Evolutionary conservation across 1,140 invertebrate genomes (phyloP).

Genomic region (Sycobia sp.): DNA sequence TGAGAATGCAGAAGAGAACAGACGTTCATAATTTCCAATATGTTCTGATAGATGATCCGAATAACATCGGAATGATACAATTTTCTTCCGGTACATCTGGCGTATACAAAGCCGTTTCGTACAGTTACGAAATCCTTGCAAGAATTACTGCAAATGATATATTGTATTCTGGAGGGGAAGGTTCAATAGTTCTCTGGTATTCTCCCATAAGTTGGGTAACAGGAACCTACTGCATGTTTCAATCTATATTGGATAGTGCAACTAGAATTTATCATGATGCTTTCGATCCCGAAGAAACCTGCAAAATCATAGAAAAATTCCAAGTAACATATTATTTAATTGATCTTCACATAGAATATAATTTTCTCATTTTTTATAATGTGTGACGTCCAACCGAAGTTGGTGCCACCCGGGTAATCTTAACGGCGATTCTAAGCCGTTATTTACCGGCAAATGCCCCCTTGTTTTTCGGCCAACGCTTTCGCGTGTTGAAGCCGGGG

Average conservation of each 20-base stretch:
- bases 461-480: no score
- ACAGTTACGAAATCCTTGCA: slow-evolving; percentile 30
- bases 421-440: no score
- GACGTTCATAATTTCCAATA: no score
- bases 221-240: slow-evolving; percentile 14
- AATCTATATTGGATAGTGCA: not conserved
- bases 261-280: slow-evolving; percentile 30
- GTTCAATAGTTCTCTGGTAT: slow-evolving; percentile 1
- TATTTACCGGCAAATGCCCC: no score
- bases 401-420: no score
- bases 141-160: not conserved
- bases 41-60: slow-evolving; percentile 28
- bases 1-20: no score
- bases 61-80: slow-evolving; percentile 42
- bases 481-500: no score
- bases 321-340: slow-evolving; percentile 27
- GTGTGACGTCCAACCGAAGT: no score
- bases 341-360: not conserved
- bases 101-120: slow-evolving; percentile 38
- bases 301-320: slow-evolving; percentile 40
- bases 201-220: slow-evolving; percentile 36
- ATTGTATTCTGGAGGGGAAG: not conserved
- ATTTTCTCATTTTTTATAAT: not conserved
- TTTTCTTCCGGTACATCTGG: slow-evolving; percentile 47
- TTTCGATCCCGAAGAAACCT: slow-evolving; percentile 35